A percentile compares a stretch with the other conserved stretches of the same genome.
Conservation (phyloP, 2,797 vertebrate genomes). For the Chiroxiphia lanceolata region DNA sequence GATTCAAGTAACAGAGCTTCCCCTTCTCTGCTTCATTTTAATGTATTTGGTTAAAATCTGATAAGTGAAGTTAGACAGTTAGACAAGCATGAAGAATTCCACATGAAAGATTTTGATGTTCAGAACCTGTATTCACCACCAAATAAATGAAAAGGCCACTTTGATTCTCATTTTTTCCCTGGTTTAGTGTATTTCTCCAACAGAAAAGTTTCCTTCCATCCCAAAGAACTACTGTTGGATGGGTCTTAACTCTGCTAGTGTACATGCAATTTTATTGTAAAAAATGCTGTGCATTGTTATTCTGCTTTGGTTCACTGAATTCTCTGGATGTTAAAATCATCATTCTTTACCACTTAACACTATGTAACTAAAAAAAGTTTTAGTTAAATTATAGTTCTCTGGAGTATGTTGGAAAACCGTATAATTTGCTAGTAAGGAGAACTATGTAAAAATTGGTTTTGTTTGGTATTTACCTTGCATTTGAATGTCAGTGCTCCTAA, state of each 20-base stretch:
- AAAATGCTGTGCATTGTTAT: not conserved
- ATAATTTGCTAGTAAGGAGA: not conserved
- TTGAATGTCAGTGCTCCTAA: not conserved
- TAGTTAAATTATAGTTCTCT: not conserved
- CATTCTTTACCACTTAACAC: not conserved
- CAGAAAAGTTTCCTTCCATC: not conserved
- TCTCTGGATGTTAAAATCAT: not conserved
- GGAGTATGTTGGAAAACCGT: not conserved
- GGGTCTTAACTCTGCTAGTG: not conserved
- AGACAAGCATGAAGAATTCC: not conserved
- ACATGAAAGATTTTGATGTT: not conserved
- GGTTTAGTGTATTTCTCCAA: not conserved
- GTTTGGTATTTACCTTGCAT: not conserved
- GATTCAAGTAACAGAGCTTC: not conserved
- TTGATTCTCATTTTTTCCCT: not conserved
- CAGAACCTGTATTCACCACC: not conserved
- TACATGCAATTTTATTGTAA: not conserved
- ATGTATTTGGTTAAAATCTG: not conserved
- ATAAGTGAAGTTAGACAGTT: not conserved
- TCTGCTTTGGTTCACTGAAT: not conserved
- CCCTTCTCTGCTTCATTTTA: not conserved
- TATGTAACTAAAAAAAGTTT: not conserved
- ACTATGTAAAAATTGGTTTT: not conserved
- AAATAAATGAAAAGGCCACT: not conserved
- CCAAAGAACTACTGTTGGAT: too few species aligned